Evolutionary conservation across 2,113 vertebrate species (phyloP).

Genomic region (Myotis brandtii): DNA sequence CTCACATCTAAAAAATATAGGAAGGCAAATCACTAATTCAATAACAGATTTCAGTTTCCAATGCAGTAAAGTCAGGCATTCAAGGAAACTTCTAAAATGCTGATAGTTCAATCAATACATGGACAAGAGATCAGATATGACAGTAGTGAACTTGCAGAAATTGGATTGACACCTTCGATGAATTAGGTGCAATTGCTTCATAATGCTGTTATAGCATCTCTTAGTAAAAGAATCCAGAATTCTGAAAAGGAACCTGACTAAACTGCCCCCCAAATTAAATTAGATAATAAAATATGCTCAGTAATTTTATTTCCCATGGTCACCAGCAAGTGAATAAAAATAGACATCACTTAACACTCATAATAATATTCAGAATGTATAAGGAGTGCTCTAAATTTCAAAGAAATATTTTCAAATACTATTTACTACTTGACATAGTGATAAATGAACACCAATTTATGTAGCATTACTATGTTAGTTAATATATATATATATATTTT

Average conservation of each 20-base stretch:
- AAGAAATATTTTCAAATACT: not conserved
- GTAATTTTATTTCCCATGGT: not conserved
- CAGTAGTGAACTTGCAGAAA: not conserved
- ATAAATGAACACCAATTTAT: not conserved
- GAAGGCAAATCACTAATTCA: not conserved
- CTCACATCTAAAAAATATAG: not conserved
- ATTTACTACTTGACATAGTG: not conserved
- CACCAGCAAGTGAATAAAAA: not conserved
- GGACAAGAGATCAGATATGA: not conserved
- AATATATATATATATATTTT: not conserved
- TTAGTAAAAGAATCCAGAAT: not conserved
- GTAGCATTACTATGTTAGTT: not conserved
- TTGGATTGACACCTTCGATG: not conserved
- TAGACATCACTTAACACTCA: not conserved
- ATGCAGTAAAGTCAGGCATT: not conserved
- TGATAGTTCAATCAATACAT: not conserved
- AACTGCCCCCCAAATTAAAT: not conserved
- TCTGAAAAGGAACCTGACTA: not conserved
- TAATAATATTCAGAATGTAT: not conserved
- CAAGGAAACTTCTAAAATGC: not conserved
- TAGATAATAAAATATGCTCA: not conserved
- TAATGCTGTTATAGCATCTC: not conserved
- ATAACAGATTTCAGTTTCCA: not conserved
- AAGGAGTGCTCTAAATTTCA: not conserved
- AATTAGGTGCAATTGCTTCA: not conserved